Percentiles rank a stretch among this genome's conserved stretches.
phyloP scores from a whole-genome alignment of 2,888 invertebrate genomes.

The Apodemia zela region DNA sequence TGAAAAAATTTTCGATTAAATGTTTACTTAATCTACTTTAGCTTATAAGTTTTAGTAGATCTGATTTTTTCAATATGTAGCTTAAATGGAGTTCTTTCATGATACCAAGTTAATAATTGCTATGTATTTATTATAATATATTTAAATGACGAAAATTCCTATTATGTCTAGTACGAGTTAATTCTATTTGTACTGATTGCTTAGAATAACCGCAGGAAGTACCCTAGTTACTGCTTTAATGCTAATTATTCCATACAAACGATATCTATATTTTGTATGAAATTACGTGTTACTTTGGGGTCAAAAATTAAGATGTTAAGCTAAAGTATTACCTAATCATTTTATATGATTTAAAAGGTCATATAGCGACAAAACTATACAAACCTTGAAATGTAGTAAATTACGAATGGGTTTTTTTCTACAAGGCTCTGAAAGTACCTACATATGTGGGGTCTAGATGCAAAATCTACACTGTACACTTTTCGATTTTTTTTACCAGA shows the following conservation, averaged over 20 bases:
- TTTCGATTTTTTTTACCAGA: too few species aligned
- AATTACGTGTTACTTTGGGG: not conserved
- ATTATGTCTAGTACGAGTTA: too few species aligned
- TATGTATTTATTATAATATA: too few species aligned
- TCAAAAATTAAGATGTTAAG: conserved; percentile 7
- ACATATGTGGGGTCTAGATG: conserved; percentile 23
- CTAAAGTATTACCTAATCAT: not conserved
- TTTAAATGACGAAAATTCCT: too few species aligned
- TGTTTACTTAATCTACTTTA: not conserved
- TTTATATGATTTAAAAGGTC: too few species aligned
- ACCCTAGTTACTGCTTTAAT: too few species aligned
- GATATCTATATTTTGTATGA: too few species aligned
- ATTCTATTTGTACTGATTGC: too few species aligned
- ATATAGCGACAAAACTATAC: not conserved
- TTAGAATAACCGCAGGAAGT: too few species aligned
- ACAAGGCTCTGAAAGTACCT: not conserved
- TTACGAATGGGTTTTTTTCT: conserved; percentile 1
- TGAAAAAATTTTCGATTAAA: not conserved
- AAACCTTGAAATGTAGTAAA: conserved; percentile 5
- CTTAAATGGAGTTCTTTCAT: not conserved
- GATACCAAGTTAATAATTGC: not conserved
- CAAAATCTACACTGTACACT: too few species aligned
- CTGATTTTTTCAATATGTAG: not conserved
- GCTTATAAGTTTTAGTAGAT: not conserved
- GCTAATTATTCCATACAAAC: too few species aligned